Conservation (phyloP, 2,113 vertebrate species). For the Emydocephalus ijimae region DNA sequence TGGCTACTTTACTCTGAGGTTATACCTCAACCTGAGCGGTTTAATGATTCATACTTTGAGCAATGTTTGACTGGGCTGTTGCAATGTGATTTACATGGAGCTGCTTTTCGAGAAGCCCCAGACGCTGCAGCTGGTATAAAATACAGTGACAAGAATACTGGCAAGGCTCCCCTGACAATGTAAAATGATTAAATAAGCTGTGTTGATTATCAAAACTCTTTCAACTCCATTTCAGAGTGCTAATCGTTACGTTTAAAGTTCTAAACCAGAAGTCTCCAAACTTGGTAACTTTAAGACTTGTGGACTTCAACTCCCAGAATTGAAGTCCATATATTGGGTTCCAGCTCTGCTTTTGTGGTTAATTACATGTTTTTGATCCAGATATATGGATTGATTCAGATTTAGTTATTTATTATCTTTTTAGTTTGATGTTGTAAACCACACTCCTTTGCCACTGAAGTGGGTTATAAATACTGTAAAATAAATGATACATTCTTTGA, state of each 20-base stretch:
- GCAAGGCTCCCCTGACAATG: neutral
- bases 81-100: neutral
- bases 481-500: neutral
- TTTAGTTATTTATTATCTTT: neutral
- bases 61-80: neutral
- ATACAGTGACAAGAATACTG: neutral
- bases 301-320: too few relatives aligned
- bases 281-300: too few relatives aligned
- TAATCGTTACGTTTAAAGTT: neutral
- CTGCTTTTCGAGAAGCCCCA: neutral
- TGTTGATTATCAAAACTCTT: neutral
- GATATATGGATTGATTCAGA: neutral
- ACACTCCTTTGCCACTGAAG: neutral
- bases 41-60: neutral
- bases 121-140: neutral
- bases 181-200: neutral
- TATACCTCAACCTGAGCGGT: neutral
- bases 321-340: neutral
- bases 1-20: neutral
- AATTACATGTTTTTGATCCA: neutral
- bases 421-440: neutral
- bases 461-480: neutral
- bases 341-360: neutral
- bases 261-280: neutral
- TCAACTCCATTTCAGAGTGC: neutral